phyloP scores from a whole-genome alignment of 2,888 invertebrate genomes.

The Ennomos fuscantarius region DNA sequence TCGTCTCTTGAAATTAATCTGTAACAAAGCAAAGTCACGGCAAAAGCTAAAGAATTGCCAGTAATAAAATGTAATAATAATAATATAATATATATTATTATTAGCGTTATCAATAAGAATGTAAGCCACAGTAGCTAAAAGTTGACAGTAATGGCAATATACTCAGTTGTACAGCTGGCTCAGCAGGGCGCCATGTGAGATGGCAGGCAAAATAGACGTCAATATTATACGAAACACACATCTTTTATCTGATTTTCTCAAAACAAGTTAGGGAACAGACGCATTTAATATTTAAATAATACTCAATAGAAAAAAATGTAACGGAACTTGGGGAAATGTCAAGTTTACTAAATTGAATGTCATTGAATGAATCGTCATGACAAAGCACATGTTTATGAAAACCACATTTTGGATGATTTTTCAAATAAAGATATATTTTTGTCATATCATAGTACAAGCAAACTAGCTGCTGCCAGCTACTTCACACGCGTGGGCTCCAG shows the following conservation, averaged over 20 bases:
- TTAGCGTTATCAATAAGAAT: constrained; percentile 10
- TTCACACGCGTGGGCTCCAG: too few relatives aligned
- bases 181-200: constrained; percentile 12
- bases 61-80: constrained; percentile 17
- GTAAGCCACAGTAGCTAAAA: constrained; percentile 23
- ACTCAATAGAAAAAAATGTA: constrained; percentile 1
- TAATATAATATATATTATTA: constrained; percentile 17
- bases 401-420: too few relatives aligned
- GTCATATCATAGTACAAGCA: too few relatives aligned
- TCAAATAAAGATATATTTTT: too few relatives aligned
- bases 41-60: not conserved
- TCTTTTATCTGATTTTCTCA: constrained; percentile 19
- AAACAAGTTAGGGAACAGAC: constrained; percentile 15
- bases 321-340: constrained; percentile 10
- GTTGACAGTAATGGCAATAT: constrained; percentile 19
- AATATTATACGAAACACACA: constrained; percentile 6
- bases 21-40: not conserved
- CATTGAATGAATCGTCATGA: too few relatives aligned
- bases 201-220: constrained; percentile 16
- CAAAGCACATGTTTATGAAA: too few relatives aligned
- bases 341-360: not conserved
- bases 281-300: constrained; percentile 10
- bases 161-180: constrained; percentile 1
- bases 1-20: not conserved
- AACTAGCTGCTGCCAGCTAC: too few relatives aligned